Evolutionary conservation across 2,113 vertebrate genomes (phyloP).

Genomic region (Antechinus flavipes): DNA sequence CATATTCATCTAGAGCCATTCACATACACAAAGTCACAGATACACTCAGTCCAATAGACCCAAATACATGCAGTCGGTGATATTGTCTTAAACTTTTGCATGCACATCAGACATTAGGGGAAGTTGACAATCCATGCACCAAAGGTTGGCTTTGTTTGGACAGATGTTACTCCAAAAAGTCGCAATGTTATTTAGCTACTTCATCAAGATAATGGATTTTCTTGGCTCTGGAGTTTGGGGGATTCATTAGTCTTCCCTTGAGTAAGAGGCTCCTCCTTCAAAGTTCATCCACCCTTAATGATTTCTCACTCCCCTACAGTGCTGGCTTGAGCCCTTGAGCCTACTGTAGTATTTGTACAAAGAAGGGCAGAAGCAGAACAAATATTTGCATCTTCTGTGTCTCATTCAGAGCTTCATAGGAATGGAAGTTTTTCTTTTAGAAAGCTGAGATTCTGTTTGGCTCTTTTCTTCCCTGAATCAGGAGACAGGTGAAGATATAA

Average conservation of each 20-base stretch:
- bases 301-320: slow-evolving; percentile 69
- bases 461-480: not conserved
- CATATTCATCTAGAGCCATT: not conserved
- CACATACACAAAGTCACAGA: not conserved
- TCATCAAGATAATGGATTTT: slow-evolving; percentile 68
- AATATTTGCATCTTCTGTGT: slow-evolving; percentile 82
- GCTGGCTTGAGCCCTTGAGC: slow-evolving; percentile 16
- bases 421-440: slow-evolving; percentile 75
- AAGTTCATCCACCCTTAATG: slow-evolving; percentile 8
- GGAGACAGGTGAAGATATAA: not conserved
- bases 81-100: not conserved
- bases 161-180: slow-evolving; percentile 68
- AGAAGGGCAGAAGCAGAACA: slow-evolving; percentile 85
- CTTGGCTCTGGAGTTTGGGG: slow-evolving; percentile 48
- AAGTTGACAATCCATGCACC: not conserved
- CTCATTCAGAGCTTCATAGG: slow-evolving; percentile 74
- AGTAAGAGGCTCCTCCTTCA: slow-evolving; percentile 41
- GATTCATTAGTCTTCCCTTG: slow-evolving; percentile 38
- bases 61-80: not conserved
- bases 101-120: not conserved
- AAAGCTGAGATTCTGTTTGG: slow-evolving; percentile 51
- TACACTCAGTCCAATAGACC: not conserved
- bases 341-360: slow-evolving; percentile 77
- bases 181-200: slow-evolving; percentile 38
- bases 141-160: slow-evolving; percentile 64